Base-by-base conservation (phyloP, 2,888 invertebrate genomes). In the Leptura quadrifasciata region DNA sequence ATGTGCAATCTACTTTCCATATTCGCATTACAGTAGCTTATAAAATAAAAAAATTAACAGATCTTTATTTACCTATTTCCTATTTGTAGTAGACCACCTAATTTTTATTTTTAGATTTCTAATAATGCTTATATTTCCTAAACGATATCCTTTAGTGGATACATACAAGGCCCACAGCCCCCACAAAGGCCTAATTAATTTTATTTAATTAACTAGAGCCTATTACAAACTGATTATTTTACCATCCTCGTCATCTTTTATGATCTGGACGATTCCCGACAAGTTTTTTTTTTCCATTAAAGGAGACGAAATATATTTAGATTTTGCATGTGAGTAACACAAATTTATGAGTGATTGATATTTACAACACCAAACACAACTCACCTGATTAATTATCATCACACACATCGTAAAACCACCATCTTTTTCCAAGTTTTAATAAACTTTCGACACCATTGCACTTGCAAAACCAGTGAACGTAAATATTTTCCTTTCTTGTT, bases 361-460 rank as follows among this genome's bases (percentile, higher is more conserved):
- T 58, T 69, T 58, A 58, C 58, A 60, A 47, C 5, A 5, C 24
- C 17, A 58, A 69, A 58, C 17, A 20, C n/a, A 10, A n/a, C 69
- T 58, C 58, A 69, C 69, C 69, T 69, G 57, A 58, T 69, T 39
- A 69, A 58, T 55, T 69, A 58, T 58, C 39, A 35, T 31, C n/a
- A 35, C 58, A 69, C 58, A 69, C 69, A 69, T 69, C 39, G 58
- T 69, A 69, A 69, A 58, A 21, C 58, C 58, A 69, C 69, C 69
- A 69, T 69, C 31, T 69, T 69, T 69, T 39, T 39, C 8, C 58
- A 15, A n/a, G 20, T 69, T 69, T 69, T 69, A 69, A 58, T 58
- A 69, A 69, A 69, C 58, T 69, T 69, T 69, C 69, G 39, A 69
- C 69, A 69, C 69, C 69, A 69, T 58, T 69, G 58, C 69, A 69